Percentiles rank a stretch among this genome's conserved stretches.
Conservation (phyloP, 2,113 vertebrate genomes). For the Galeopterus variegatus region DNA sequence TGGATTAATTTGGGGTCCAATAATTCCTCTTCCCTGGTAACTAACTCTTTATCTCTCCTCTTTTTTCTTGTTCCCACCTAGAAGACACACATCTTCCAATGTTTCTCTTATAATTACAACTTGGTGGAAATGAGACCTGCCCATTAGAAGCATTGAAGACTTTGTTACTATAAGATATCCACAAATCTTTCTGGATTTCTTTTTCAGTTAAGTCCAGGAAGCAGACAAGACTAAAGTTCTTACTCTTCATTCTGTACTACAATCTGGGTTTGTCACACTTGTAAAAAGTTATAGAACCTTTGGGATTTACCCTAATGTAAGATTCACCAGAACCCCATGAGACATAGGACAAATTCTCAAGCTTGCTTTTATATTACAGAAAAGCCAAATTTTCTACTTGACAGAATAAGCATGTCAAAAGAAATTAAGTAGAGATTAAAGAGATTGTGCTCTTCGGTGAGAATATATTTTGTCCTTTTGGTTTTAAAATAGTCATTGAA, state of each 20-base stretch:
- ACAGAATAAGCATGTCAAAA: background rate
- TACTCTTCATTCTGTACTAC: background rate
- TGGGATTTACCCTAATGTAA: background rate
- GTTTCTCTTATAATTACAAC: background rate
- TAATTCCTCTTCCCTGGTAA: background rate
- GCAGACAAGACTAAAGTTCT: background rate
- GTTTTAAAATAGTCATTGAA: background rate
- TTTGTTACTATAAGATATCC: background rate
- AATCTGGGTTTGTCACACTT: background rate
- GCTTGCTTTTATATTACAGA: background rate
- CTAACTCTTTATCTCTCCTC: background rate
- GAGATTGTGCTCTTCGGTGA: no score
- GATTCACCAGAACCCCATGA: background rate
- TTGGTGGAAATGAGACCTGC: slow-evolving; percentile 1
- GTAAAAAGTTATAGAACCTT: background rate
- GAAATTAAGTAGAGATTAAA: background rate
- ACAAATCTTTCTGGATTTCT: background rate
- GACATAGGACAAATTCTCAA: background rate
- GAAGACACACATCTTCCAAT: background rate
- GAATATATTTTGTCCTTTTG: background rate
- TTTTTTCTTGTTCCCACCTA: background rate
- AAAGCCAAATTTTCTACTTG: slow-evolving; percentile 5
- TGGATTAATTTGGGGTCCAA: background rate
- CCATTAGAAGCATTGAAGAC: background rate
- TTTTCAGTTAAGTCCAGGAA: background rate